Evolutionary conservation across 2,797 vertebrate species (phyloP).

Genomic region (Hybognathus amarus): DNA sequence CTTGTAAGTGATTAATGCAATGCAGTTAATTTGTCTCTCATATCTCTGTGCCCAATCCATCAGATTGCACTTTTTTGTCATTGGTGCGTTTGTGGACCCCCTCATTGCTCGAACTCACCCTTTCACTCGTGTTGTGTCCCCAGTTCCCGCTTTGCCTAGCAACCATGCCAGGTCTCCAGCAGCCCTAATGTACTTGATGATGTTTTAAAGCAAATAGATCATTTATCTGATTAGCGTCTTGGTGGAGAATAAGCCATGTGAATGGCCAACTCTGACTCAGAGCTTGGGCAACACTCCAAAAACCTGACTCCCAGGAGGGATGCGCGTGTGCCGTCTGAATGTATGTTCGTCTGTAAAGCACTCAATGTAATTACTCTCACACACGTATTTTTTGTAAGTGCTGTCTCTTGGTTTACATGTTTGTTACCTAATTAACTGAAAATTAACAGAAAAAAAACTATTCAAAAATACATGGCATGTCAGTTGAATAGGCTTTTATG

Average conservation of each 20-base stretch:
- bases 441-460: too few relatives aligned
- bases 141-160: slow-evolving; percentile 74
- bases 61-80: slow-evolving; percentile 64
- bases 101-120: not conserved
- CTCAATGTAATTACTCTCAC: slow-evolving; percentile 33
- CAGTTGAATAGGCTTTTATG: not conserved
- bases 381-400: slow-evolving; percentile 27
- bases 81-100: slow-evolving; percentile 47
- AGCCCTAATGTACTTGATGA: slow-evolving; percentile 84
- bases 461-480: too few relatives aligned
- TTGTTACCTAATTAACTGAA: slow-evolving; percentile 17
- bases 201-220: slow-evolving; percentile 91
- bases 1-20: slow-evolving; percentile 72
- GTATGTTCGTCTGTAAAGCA: slow-evolving; percentile 65
- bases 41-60: slow-evolving; percentile 59
- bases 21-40: slow-evolving; percentile 72
- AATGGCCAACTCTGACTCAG: slow-evolving; percentile 82
- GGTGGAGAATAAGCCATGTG: slow-evolving; percentile 78
- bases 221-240: slow-evolving; percentile 93
- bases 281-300: slow-evolving; percentile 81
- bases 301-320: slow-evolving; percentile 69
- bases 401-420: slow-evolving; percentile 37
- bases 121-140: slow-evolving; percentile 17
- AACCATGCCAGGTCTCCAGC: slow-evolving; percentile 81
- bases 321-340: slow-evolving; percentile 47